A percentile compares a stretch with the other conserved stretches of the same genome.
Conservation (phyloP, 2,888 invertebrate species). For the Hesperia comma region DNA sequence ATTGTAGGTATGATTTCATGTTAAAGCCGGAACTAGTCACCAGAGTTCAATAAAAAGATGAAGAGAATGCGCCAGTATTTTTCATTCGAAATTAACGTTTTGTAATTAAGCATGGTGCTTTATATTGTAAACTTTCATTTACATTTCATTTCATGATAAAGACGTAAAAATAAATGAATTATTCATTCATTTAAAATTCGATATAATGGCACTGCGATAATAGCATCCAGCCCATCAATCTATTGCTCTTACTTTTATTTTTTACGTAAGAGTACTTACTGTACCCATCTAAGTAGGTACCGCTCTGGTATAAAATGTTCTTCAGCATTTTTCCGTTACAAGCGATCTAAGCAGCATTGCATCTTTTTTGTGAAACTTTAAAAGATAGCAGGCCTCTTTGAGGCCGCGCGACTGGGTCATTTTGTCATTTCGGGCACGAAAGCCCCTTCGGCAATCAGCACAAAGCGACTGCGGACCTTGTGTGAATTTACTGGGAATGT, state of each 20-base stretch:
- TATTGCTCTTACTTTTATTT: neutral
- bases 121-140: no score
- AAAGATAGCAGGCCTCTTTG: constrained; percentile 8
- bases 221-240: neutral
- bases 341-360: neutral
- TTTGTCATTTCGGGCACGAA: constrained; percentile 3
- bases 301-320: neutral
- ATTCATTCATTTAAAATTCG: no score
- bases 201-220: neutral
- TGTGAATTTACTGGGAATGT: neutral
- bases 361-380: constrained; percentile 6
- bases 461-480: constrained; percentile 1
- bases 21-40: no score
- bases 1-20: no score
- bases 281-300: neutral
- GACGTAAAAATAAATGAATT: no score
- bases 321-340: neutral
- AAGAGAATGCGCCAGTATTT: no score
- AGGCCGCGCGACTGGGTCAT: constrained; percentile 6
- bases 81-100: no score
- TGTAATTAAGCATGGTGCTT: no score
- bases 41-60: no score
- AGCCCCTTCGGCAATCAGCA: constrained; percentile 1
- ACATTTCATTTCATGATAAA: no score
- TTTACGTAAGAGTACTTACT: neutral